Base-by-base conservation (phyloP, 2,888 invertebrate genomes). In the Luperina nickerlii region DNA sequence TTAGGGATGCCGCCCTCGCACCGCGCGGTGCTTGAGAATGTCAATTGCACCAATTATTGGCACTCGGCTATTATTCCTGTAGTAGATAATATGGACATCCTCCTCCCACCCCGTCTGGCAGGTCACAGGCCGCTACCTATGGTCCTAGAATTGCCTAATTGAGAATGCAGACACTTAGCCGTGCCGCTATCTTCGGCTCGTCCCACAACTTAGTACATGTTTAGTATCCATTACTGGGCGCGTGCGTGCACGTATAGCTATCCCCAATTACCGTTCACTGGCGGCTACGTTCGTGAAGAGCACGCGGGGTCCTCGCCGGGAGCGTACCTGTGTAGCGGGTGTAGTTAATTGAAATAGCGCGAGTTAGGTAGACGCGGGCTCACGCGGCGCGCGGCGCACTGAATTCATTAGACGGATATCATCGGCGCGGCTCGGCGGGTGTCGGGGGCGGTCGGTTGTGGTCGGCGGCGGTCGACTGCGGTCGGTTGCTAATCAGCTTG, bases 1-100 rank as follows among this genome's bases (percentile, higher is more conserved):
- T 74, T 87, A 78, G 60, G 51, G 63, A 80, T 70, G 76, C 68
- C 71, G 48, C 65, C 67, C 72, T 72, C 81, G 72, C 65, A n/a
- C 48, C 57, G 72, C 63, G 62, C 60, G 38, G 27, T 70, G 78
- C 74, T 83, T 63, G 48, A 73, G 77, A 82, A 87, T 85, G 85
- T 69, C 89, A 91, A 90, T 90, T 90, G 90, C 84, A 83, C 86
- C 90, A 92, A 92, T 93, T 87, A 92, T 90, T 83, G 87, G 68
- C 82, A 78, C 74, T 81, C 78, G 42, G 66, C 66, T 85, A 89
- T 85, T 84, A 88, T 87, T 82, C 74, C 73, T 67, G 74, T 77
- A 82, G 83, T 66, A 78, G 70, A 81, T 74, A 71, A 79, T 83
- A 79, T 85, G 87, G 87, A 88, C 78, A 79, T 90, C 91, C 91